Conservation (phyloP, 1,140 invertebrate species). For the Holotrichia oblita region DNA sequence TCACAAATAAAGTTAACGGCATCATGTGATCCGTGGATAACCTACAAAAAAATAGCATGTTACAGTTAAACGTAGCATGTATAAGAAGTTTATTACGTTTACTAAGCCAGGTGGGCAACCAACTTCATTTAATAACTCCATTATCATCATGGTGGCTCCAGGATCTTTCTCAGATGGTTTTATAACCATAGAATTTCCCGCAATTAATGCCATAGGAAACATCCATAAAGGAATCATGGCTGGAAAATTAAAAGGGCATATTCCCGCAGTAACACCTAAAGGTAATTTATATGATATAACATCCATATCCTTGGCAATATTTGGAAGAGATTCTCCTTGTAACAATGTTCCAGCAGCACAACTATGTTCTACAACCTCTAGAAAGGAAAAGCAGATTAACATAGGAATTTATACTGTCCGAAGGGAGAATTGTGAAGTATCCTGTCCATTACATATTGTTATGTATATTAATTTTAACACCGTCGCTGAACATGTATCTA, state of each 20-base stretch:
- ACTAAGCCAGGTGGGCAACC: constrained; percentile 94
- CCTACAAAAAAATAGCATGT: constrained; percentile 55
- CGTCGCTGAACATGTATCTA: too few relatives aligned
- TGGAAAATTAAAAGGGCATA: constrained; percentile 91
- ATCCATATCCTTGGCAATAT: constrained; percentile 95
- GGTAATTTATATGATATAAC: constrained; percentile 89
- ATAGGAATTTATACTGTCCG: not conserved
- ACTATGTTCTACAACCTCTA: constrained; percentile 97
- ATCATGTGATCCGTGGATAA: constrained; percentile 95
- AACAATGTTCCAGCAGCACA: constrained; percentile 91
- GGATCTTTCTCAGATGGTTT: constrained; percentile 98
- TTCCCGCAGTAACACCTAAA: constrained; percentile 83
- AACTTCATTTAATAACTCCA: constrained; percentile 88
- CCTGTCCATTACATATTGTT: too few relatives aligned
- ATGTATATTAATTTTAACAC: too few relatives aligned
- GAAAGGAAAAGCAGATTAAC: constrained; percentile 48
- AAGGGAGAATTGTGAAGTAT: not conserved
- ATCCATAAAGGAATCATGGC: constrained; percentile 99
- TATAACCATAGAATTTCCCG: constrained; percentile 83
- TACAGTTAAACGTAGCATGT: not conserved
- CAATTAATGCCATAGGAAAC: constrained; percentile 93
- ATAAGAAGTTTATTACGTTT: constrained; percentile 69
- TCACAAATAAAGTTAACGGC: constrained; percentile 98
- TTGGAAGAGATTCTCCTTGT: constrained; percentile 91
- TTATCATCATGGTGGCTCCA: constrained; percentile 93